Percentiles rank a stretch among this genome's conserved stretches.
Evolutionary conservation across 2,797 vertebrate species (phyloP).

Genomic region (Aeoliscus strigatus): DNA sequence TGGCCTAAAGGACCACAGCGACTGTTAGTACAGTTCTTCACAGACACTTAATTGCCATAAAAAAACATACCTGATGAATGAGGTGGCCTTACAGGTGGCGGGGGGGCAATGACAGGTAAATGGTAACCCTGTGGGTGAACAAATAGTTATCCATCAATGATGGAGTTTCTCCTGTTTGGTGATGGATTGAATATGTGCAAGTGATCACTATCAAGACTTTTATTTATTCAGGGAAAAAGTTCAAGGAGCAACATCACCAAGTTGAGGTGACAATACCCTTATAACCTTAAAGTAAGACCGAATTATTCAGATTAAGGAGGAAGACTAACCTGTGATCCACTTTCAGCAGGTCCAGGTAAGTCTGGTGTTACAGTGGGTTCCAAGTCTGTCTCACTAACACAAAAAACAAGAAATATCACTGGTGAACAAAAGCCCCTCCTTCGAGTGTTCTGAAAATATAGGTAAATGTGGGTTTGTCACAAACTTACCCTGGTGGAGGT

Average conservation of each 20-base stretch:
- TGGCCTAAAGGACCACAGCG: conserved; percentile 36
- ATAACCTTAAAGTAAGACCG: too few relatives aligned
- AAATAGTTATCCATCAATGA: too few relatives aligned
- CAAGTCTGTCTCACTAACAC: conserved; percentile 49
- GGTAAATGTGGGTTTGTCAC: background rate
- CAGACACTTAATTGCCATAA: conserved; percentile 1
- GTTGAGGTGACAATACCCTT: too few relatives aligned
- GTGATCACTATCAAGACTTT: too few relatives aligned
- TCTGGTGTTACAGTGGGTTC: conserved; percentile 34
- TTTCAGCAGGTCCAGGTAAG: conserved; percentile 33
- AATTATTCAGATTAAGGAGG: background rate
- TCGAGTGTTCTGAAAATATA: background rate
- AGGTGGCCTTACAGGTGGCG: conserved; percentile 61
- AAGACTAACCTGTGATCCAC: conserved; percentile 42
- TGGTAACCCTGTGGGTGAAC: conserved; percentile 79
- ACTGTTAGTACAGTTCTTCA: background rate
- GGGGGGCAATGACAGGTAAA: conserved; percentile 81
- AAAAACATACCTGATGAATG: conserved; percentile 51
- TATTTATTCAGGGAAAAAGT: too few relatives aligned
- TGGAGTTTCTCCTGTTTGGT: too few relatives aligned
- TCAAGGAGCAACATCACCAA: too few relatives aligned
- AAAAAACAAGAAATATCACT: background rate
- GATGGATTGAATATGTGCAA: too few relatives aligned
- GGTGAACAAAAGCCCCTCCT: background rate
- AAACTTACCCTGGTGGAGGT: conserved; percentile 60